Base-by-base conservation (phyloP, 2,888 invertebrate species). In the Phymatocera aterrima region DNA sequence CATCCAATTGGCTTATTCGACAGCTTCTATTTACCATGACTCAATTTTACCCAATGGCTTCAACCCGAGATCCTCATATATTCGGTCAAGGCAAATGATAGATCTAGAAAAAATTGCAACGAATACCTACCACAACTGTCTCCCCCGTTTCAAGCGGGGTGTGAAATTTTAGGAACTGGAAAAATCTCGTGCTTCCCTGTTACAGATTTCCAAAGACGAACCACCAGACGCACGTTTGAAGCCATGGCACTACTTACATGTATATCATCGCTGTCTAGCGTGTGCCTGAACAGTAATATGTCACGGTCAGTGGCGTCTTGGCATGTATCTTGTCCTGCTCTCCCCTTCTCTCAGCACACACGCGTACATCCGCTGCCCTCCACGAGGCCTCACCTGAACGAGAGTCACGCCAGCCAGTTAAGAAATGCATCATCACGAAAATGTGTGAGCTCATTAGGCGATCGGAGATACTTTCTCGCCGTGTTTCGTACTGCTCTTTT, bases 211-310 rank as follows among this genome's bases (percentile, higher is more conserved):
- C n/a, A 21, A 72, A 72, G 72, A 72, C 18, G 51, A 51, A 51
- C 51, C 31, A 24, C 18, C 51, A 31, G 34, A 18, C 34, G 46
- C 28, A 68, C 72, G 72, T 18, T 72, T 31, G 51, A 43, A 31
- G 60, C 74, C 74, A 78, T 46, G 78, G 74, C 74, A 74, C 43
- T 46, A 57, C 43, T 75, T 43, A 72, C 60, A 78, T 78, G 85
- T 85, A 83, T 88, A 88, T n/a, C n/a, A 89, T 89, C 88, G 85
- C 85, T 81, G 85, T 86, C 86, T 88, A 85, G 88, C 88, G 88
- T 88, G 89, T 87, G 83, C 84, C 84, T 83, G 81, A 82, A 81
- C 89, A 89, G 89, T 89, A 89, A 89, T 89, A 88, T 85, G 37
- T 57, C 60, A 34, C 72, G 84, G 57, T 37, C 75, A 75, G 60